phyloP scores from a whole-genome alignment of 2,888 invertebrate species.

The Theristus sp. region DNA sequence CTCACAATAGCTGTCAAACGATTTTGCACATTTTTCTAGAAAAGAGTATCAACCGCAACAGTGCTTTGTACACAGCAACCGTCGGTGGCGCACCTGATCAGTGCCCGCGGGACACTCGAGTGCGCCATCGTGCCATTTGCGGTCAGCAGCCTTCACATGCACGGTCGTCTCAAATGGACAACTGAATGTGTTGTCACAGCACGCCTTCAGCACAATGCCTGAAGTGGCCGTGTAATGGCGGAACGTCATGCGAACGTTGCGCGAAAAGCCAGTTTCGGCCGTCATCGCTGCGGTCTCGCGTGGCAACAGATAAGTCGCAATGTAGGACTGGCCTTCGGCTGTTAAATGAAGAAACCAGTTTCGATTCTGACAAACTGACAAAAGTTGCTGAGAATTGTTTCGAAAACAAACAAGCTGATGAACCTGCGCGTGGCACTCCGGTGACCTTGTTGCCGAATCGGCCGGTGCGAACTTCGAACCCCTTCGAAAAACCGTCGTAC shows the following conservation, averaged over 20 bases:
- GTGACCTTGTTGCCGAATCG: neutral
- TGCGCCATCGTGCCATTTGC: neutral
- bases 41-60: no score
- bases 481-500: neutral
- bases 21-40: no score
- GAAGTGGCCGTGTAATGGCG: neutral
- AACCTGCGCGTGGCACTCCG: neutral
- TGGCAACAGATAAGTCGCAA: neutral
- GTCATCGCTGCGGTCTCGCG: neutral
- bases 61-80: no score
- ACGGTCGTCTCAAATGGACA: neutral
- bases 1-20: no score
- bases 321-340: neutral
- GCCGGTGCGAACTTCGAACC: neutral
- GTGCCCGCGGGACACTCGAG: neutral
- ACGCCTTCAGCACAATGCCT: neutral
- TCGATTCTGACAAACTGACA: no score
- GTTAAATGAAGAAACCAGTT: neutral
- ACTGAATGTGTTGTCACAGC: neutral
- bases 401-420: no score
- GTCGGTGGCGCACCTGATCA: neutral
- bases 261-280: neutral
- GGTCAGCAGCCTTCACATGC: neutral
- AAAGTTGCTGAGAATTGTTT: neutral
- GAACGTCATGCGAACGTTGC: neutral